Evolutionary conservation across 1,140 invertebrate genomes (phyloP).

Genomic region (Leptopilina clavipes): DNA sequence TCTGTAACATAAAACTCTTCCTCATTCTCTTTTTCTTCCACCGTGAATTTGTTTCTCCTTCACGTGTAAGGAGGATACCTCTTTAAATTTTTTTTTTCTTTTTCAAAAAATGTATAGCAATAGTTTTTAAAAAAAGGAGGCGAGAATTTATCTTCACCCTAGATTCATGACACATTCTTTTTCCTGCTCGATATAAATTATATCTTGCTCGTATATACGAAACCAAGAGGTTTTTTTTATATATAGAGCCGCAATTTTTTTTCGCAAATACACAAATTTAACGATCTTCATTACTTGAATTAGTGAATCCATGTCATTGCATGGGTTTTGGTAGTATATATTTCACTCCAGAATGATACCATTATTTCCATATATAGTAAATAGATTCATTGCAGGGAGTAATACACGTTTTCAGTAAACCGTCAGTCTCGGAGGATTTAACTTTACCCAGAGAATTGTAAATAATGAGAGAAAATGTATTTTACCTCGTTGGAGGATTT

Average conservation of each 20-base stretch:
- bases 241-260: too few relatives aligned
- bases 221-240: too few relatives aligned
- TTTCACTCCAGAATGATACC: background rate
- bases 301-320: conserved; percentile 1
- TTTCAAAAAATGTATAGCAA: background rate
- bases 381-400: background rate
- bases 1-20: too few relatives aligned
- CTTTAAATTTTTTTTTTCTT: background rate
- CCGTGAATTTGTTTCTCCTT: background rate
- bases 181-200: conserved; percentile 19
- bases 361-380: conserved; percentile 25
- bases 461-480: conserved; percentile 8
- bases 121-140: conserved; percentile 10
- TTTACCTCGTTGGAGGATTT: background rate
- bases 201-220: background rate
- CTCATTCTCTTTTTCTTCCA: background rate
- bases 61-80: background rate
- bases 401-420: conserved; percentile 32
- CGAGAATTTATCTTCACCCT: background rate
- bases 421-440: conserved; percentile 21
- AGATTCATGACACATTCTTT: conserved; percentile 10
- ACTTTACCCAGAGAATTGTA: background rate
- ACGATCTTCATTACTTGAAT: conserved; percentile 31
- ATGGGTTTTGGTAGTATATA: background rate
- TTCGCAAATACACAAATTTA: conserved; percentile 22